Conservation (phyloP, 2,113 vertebrate species). For the Ammodytes marinus region DNA sequence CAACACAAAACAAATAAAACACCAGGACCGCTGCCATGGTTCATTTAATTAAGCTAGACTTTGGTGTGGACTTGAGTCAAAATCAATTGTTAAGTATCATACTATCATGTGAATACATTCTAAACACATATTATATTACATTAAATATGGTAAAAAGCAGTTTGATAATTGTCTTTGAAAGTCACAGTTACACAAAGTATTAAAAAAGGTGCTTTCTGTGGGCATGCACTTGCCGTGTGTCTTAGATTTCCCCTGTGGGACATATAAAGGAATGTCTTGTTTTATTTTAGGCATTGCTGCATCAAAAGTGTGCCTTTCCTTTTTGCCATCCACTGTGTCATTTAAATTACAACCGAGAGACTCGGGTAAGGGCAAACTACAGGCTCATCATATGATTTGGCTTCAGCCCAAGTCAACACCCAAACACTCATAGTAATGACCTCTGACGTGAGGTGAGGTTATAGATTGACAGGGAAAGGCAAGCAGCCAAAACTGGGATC, state of each 20-base stretch:
- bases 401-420: neutral
- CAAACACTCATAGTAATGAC: neutral
- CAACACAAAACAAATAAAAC: constrained; percentile 26
- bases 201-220: neutral
- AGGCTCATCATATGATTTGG: neutral
- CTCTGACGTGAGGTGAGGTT: neutral
- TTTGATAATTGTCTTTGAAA: too few species aligned
- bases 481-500: neutral
- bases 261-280: too few species aligned
- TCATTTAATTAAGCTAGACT: neutral
- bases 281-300: neutral
- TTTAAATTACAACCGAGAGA: neutral
- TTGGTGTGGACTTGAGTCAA: neutral
- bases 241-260: too few species aligned
- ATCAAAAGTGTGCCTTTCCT: neutral
- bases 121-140: too few species aligned
- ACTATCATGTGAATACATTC: neutral
- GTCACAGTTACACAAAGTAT: neutral
- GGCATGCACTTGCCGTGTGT: neutral
- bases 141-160: too few species aligned
- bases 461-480: neutral
- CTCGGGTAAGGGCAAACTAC: neutral
- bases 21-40: neutral
- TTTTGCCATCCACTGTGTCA: neutral
- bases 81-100: neutral